These are phyloP conservation scores for Malurus melanocephalus DNA, from an alignment of 2,113 vertebrate species.

Conservation along the genomic window DNA sequence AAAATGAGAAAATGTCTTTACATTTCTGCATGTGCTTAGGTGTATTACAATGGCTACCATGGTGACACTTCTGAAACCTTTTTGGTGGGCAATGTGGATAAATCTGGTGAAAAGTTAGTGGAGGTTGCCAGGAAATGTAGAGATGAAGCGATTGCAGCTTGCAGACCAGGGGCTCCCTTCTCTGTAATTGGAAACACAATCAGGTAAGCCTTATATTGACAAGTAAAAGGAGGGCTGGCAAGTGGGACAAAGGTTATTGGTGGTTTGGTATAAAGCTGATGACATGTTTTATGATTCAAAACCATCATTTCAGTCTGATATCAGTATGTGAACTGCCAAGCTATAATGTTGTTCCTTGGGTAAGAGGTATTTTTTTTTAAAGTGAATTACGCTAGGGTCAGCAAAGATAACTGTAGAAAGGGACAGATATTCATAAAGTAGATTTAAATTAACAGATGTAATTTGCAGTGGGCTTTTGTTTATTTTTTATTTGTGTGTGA, in stretches of 20 bases:
- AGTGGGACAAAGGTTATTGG: slow-evolving; percentile 86
- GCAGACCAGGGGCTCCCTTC: slow-evolving; percentile 85
- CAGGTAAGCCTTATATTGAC: slow-evolving; percentile 84
- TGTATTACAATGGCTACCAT: slow-evolving; percentile 94
- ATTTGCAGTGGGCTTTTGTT: background rate
- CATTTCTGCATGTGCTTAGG: slow-evolving; percentile 76
- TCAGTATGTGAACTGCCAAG: slow-evolving; percentile 84
- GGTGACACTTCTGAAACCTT: slow-evolving; percentile 98
- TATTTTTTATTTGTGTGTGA: slow-evolving; percentile 6
- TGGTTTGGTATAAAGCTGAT: slow-evolving; percentile 85
- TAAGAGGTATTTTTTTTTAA: slow-evolving; percentile 69
- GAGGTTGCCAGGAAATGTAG: slow-evolving; percentile 86
- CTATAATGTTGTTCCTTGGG: slow-evolving; percentile 77
- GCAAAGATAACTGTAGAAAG: slow-evolving; percentile 74
- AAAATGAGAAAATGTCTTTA: slow-evolving; percentile 49
- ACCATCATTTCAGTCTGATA: slow-evolving; percentile 89
- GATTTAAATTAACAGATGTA: slow-evolving; percentile 32
- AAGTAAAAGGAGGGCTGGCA: slow-evolving; percentile 81
- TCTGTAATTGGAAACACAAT: slow-evolving; percentile 96
- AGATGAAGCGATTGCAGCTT: slow-evolving; percentile 91
- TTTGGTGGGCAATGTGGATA: slow-evolving; percentile 88
- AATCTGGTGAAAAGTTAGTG: slow-evolving; percentile 83
- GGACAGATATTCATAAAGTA: slow-evolving; percentile 57
- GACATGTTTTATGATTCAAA: slow-evolving; percentile 89
- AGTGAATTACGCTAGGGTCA: slow-evolving; percentile 79